These are phyloP conservation scores for Rhopalosiphum padi DNA, from an alignment of 1,140 invertebrate genomes.

Conservation along the genomic window DNA sequence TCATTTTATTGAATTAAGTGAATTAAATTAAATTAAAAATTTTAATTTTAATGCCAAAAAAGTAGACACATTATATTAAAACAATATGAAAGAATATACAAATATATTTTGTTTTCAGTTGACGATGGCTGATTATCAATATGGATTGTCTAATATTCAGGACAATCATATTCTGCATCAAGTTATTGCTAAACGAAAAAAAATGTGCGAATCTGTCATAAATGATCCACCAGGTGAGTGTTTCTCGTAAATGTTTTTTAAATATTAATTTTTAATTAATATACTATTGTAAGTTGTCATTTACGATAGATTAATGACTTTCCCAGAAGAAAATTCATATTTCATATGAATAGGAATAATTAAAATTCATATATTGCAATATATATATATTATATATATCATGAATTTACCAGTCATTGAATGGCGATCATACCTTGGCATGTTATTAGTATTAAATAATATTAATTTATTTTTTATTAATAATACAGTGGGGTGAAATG, in stretches of 20 bases:
- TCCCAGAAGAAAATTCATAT: neutral
- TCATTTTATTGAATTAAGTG: neutral
- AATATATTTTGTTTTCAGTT: neutral
- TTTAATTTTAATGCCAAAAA: neutral
- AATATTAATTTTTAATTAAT: neutral
- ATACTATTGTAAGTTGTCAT: neutral
- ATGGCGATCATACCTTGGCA: neutral
- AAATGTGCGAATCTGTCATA: constrained; percentile 4
- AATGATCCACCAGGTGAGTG: constrained; percentile 5
- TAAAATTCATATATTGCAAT: neutral
- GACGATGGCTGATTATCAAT: constrained; percentile 40
- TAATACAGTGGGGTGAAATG: too few species aligned
- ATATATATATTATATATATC: too few species aligned
- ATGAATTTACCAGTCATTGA: neutral
- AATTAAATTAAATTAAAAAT: neutral
- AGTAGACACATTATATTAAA: neutral
- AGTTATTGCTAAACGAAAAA: constrained; percentile 29
- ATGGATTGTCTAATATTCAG: constrained; percentile 39
- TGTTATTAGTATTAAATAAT: too few species aligned
- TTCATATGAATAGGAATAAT: neutral
- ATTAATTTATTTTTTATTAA: too few species aligned
- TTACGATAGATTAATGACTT: neutral
- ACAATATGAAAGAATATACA: neutral
- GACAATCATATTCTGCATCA: constrained; percentile 34
- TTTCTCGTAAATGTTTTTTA: neutral